Base-by-base conservation (phyloP, 2,888 invertebrate genomes). In the Lithosia quadra region DNA sequence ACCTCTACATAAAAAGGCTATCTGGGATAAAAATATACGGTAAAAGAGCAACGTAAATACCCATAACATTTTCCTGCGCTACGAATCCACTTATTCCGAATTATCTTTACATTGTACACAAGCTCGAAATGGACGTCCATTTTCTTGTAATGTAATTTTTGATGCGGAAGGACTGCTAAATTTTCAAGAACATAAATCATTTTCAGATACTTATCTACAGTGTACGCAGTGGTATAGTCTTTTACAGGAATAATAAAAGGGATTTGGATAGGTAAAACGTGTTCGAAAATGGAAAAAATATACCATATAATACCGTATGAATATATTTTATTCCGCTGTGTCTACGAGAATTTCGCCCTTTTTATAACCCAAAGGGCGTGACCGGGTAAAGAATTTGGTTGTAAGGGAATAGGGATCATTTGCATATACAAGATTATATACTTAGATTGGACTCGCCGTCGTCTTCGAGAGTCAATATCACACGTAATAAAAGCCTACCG, bases 371-470 rank as follows among this genome's bases (percentile, higher is more conserved):
- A 78, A 84, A 86, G 88, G 88, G 88, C 90, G 90, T 90, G 91
- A 90, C 90, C 88, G 89, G 87, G 88, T 84, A 88, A 80, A 89
- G 88, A 89, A 90, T 91, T 90, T 82, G 86, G 84, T 88, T 88
- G 89, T 88, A 87, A 88, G 88, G 89, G 89, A 86, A 88, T 86
- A 87, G 86, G 87, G 87, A 86, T 87, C 86, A 91, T 92, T 92
- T 92, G 88, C 92, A 92, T 92, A 90, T 89, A 91, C 90, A 89
- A 88, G 90, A 90, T 90, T 91, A 90, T 91, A 90, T 91, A 89
- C 90, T 89, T 89, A 88, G 88, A 89, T 91, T 88, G 87, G 87
- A 78, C 84, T 85, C 84, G 84, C 82, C 82, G 84, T 83, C 82
- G 84, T 82, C 80, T 80, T 85, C 82, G 86, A 87, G 88, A 91